phyloP scores from a whole-genome alignment of 2,888 invertebrate genomes.

The Leucania comma region DNA sequence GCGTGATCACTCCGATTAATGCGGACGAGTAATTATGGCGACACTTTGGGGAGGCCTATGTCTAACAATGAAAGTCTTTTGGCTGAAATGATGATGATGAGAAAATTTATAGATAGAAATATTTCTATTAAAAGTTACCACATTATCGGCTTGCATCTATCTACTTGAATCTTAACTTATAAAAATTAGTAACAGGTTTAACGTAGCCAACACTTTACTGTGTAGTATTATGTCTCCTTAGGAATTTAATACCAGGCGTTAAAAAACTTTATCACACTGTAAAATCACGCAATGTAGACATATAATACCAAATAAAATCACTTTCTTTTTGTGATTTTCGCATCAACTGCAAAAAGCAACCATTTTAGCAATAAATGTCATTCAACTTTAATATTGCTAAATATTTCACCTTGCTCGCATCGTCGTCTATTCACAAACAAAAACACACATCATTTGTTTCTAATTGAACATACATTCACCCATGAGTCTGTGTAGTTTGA shows the following conservation, averaged over 20 bases:
- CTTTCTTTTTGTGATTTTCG: not conserved
- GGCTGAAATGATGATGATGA: too few relatives aligned
- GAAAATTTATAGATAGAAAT: too few relatives aligned
- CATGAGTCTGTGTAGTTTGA: not conserved
- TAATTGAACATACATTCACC: not conserved
- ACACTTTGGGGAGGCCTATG: too few relatives aligned
- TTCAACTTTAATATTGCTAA: not conserved
- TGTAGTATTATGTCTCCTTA: conserved; percentile 5
- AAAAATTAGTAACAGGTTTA: not conserved
- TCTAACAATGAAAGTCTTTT: too few relatives aligned
- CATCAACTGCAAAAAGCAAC: not conserved
- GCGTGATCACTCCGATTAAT: too few relatives aligned
- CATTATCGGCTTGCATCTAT: too few relatives aligned
- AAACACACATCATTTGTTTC: not conserved
- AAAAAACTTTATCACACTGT: conserved; percentile 31
- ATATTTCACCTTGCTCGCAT: not conserved
- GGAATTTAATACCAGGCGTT: not conserved
- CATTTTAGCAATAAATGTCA: not conserved
- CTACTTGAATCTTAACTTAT: too few relatives aligned
- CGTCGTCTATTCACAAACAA: not conserved
- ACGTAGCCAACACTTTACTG: not conserved
- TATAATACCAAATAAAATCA: conserved; percentile 24
- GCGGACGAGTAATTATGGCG: too few relatives aligned
- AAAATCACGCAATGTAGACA: conserved; percentile 15
- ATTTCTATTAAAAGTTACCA: too few relatives aligned